A percentile compares a stretch with the other conserved stretches of the same genome.
Conservation (phyloP, 2,888 invertebrate species). For the Clunio marinus region DNA sequence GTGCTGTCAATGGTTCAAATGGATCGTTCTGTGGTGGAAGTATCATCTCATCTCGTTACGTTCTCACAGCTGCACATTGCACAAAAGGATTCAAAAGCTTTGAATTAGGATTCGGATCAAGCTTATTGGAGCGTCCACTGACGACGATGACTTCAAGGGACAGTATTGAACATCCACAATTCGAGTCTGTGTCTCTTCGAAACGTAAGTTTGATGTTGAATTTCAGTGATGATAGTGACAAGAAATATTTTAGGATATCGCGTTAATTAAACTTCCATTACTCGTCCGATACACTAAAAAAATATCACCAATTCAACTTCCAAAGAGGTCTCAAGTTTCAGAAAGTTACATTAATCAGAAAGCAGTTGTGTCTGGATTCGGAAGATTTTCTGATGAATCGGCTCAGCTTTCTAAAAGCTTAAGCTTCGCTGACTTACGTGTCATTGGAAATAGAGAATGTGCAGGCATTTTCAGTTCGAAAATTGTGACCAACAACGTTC, state of each 20-base stretch:
- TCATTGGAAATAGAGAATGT: conserved; percentile 41
- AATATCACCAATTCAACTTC: conserved; percentile 46
- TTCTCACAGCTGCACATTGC: conserved; percentile 33
- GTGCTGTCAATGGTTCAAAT: not conserved
- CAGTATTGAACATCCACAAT: conserved; percentile 22
- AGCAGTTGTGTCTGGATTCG: conserved; percentile 49
- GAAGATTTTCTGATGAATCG: conserved; percentile 46
- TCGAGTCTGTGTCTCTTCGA: not conserved
- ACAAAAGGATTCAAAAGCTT: conserved; percentile 5
- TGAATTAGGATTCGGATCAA: conserved; percentile 29
- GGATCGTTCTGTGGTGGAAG: conserved; percentile 19
- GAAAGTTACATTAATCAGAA: conserved; percentile 44
- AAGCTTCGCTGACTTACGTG: conserved; percentile 21
- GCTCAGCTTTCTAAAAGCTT: conserved; percentile 34
- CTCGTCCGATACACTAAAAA: conserved; percentile 42
- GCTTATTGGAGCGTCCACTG: not conserved
- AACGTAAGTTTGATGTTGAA: conserved; percentile 19
- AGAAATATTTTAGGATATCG: conserved; percentile 16
- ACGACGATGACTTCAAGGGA: not conserved
- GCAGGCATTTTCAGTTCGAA: conserved; percentile 39
- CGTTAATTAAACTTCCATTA: conserved; percentile 23
- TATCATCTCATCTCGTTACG: not conserved
- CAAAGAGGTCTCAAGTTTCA: conserved; percentile 43
- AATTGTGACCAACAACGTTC: conserved; percentile 40
- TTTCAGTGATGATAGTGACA: not conserved